These are phyloP conservation scores for Istiophorus platypterus DNA, from an alignment of 2,113 vertebrate species.

Conservation along the genomic window DNA sequence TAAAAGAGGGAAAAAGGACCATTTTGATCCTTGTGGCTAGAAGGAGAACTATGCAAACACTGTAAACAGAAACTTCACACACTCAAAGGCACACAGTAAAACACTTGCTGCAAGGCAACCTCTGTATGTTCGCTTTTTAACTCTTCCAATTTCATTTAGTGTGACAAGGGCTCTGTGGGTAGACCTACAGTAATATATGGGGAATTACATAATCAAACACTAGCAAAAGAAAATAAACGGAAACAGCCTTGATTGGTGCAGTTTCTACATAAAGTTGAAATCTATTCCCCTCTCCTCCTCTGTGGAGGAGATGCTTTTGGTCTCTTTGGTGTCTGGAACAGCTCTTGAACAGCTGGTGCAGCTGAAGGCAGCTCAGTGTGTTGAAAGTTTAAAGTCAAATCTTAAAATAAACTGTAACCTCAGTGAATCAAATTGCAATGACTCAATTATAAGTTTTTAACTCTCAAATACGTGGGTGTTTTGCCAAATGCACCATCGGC, in stretches of 20 bases:
- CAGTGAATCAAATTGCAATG: neutral
- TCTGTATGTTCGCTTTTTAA: neutral
- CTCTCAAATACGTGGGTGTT: neutral
- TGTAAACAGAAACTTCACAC: constrained; percentile 12
- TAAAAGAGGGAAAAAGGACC: neutral
- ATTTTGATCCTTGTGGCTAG: constrained; percentile 9
- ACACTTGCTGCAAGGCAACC: constrained; percentile 17
- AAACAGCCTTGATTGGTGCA: constrained; percentile 27
- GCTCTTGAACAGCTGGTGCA: constrained; percentile 14
- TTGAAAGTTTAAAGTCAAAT: neutral
- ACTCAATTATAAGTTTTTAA: neutral
- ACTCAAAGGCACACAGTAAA: neutral
- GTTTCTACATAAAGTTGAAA: neutral
- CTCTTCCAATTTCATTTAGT: constrained; percentile 35
- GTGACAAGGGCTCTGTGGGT: constrained; percentile 40
- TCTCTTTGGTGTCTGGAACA: neutral
- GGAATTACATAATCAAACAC: constrained; percentile 46
- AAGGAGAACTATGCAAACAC: neutral
- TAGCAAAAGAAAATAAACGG: constrained; percentile 23
- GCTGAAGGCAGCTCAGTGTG: constrained; percentile 1
- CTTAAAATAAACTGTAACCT: neutral
- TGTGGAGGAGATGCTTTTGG: neutral
- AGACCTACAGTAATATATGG: constrained; percentile 24
- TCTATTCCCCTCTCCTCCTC: constrained; percentile 21
- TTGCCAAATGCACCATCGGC: neutral